Percentiles rank a stretch among this genome's conserved stretches.
Evolutionary conservation across 2,888 invertebrate genomes (phyloP).

Genomic region (Monopis laevigella): DNA sequence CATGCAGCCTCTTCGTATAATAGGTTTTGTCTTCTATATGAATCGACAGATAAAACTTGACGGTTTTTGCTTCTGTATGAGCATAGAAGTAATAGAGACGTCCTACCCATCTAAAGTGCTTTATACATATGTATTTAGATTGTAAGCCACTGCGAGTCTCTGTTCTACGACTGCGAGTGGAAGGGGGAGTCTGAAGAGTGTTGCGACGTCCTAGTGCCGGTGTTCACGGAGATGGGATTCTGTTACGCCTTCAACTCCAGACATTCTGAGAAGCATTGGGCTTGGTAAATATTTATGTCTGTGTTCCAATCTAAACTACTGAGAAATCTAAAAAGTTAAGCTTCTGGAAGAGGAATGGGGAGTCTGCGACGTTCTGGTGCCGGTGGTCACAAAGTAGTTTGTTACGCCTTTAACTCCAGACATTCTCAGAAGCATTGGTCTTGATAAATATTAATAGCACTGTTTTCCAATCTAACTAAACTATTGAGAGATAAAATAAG

Average conservation of each 20-base stretch:
- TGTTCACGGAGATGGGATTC: slow-evolving; percentile 80
- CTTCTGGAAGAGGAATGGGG: slow-evolving; percentile 73
- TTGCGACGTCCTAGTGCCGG: slow-evolving; percentile 71
- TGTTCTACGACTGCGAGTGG: slow-evolving; percentile 72
- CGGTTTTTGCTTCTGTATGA: too few species aligned
- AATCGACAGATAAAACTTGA: too few species aligned
- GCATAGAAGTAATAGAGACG: too few species aligned
- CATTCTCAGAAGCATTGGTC: slow-evolving; percentile 66
- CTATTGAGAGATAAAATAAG: too few species aligned
- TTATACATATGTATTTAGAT: slow-evolving; percentile 46
- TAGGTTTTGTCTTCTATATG: too few species aligned
- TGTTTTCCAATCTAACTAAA: too few species aligned
- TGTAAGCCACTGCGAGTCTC: slow-evolving; percentile 67
- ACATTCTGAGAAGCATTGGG: slow-evolving; percentile 65
- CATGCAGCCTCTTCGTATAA: too few species aligned
- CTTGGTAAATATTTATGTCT: slow-evolving; percentile 44
- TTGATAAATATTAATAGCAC: slow-evolving; percentile 39
- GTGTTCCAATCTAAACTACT: background rate
- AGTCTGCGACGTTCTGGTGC: slow-evolving; percentile 71
- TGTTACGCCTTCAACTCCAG: slow-evolving; percentile 77
- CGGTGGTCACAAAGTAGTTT: slow-evolving; percentile 82
- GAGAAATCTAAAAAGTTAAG: background rate
- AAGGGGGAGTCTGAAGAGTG: slow-evolving; percentile 73
- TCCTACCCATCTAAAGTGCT: too few species aligned
- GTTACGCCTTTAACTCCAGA: slow-evolving; percentile 75